phyloP scores from a whole-genome alignment of 2,113 vertebrate genomes.

The Gymnogyps californianus region DNA sequence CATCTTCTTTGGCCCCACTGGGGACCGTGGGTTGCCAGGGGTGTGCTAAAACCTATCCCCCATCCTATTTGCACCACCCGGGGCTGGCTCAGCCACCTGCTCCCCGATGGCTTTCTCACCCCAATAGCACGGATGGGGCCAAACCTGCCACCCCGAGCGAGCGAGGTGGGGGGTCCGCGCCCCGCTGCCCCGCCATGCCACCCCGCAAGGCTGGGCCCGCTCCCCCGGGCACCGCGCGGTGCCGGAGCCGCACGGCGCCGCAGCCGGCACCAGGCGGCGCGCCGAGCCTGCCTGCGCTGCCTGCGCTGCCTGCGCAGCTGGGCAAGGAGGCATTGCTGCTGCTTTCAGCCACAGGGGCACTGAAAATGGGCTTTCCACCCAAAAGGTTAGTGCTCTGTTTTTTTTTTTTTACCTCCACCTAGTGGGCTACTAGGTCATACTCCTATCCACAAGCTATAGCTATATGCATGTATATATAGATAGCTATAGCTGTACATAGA shows the following conservation, averaged over 20 bases:
- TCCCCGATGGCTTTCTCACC: neutral
- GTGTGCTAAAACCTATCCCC: too few species aligned
- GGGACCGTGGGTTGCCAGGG: neutral
- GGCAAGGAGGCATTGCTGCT: neutral
- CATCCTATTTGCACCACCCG: accelerated
- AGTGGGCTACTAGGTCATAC: neutral
- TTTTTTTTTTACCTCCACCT: too few species aligned
- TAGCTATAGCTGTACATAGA: neutral
- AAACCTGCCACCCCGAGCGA: neutral
- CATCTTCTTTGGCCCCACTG: accelerated
- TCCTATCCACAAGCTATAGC: neutral
- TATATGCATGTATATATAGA: neutral
- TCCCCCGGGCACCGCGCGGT: too few species aligned
- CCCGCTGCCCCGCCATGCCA: neutral
- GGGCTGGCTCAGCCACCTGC: neutral
- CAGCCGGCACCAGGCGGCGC: neutral
- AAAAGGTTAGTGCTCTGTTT: neutral
- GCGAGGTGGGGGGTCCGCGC: neutral
- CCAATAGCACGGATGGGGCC: neutral
- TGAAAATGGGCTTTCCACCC: neutral
- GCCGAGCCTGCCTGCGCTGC: neutral
- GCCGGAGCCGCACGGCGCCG: neutral
- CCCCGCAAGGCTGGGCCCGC: too few species aligned
- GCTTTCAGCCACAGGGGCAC: neutral
- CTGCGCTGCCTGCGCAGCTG: neutral